Evolutionary conservation across 2,113 vertebrate species (phyloP), one percentile per base, ranked within the genome.

Genomic region (Murina feae): DNA sequence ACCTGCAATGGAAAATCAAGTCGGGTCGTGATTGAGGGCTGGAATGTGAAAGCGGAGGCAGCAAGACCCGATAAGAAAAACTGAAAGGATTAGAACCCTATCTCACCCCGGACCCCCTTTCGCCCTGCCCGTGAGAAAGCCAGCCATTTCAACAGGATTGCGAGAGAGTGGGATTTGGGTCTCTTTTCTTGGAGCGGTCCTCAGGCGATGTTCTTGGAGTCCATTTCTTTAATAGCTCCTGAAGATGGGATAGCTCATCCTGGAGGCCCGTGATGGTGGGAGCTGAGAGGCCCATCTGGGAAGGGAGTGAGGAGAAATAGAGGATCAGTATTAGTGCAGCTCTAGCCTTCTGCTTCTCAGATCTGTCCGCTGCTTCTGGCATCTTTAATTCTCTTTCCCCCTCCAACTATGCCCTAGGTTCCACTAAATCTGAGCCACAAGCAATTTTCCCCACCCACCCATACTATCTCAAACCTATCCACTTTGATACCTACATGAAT

Each of bases 221-320:
- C 96, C 97, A 94, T 81, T 93, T 28, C 0, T 3, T 68, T 78
- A 98, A 95, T 30, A 95, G 96, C 30, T 98, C 97, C 96, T 98
- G 97, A 32, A 98, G 98, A 81, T 81, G 88, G 51, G 65, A 12
- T 79, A 98, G 96, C 76, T 98, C 98, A 17, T 98, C 97, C 0
- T 94, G 93, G 72, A 98, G 96, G 4, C 65, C 97, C 0, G 94
- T 55, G 4, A 81, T 2, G 25, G 97, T 97, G 0, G 97, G 68
- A 63, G 98, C 96, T 2, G 97, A 94, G 90, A 97, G 97, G 0
- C 98, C 98, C 0, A 1, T 93, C 98, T 98, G 92, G 0, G 13
- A 9, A 66, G 9, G 49, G 42, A 53, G 44, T 39, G 6, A n/a
- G 68, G 21, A 55, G 10, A 28, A 12, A 18, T 6, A 21, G 47